Conservation (phyloP, 2,797 vertebrate species). For the Apogon talboti region DNA sequence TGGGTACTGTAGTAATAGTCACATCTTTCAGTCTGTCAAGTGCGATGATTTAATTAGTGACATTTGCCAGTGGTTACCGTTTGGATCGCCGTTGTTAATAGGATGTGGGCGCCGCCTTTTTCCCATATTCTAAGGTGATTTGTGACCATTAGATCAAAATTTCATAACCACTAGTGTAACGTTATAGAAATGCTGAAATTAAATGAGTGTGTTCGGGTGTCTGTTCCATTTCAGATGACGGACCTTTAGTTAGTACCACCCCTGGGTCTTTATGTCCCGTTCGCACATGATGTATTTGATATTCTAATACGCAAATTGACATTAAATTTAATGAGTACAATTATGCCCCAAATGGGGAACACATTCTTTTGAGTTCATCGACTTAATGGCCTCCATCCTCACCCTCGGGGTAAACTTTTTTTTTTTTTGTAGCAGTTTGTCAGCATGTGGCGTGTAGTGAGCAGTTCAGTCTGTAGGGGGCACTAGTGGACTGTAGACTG, state of each 20-base stretch:
- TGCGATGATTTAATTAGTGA: background rate
- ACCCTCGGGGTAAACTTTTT: background rate
- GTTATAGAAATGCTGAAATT: background rate
- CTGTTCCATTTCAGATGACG: background rate
- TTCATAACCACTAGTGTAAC: background rate
- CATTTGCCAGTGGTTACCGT: background rate
- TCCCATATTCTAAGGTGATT: background rate
- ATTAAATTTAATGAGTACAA: slow-evolving; percentile 16
- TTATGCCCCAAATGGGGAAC: background rate
- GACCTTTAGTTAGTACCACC: slow-evolving; percentile 1
- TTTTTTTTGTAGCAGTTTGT: background rate
- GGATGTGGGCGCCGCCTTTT: no score
- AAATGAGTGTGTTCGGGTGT: background rate
- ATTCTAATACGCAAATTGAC: background rate
- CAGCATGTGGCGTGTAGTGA: background rate
- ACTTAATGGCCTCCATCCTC: background rate
- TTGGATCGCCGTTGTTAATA: background rate
- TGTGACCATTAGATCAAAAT: no score
- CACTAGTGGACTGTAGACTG: background rate
- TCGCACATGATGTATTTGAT: background rate
- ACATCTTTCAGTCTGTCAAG: background rate
- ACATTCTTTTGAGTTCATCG: slow-evolving; percentile 1
- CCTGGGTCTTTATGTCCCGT: background rate
- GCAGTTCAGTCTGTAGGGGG: background rate
- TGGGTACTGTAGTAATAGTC: background rate